Evolutionary conservation across 2,797 vertebrate species (phyloP).

Genomic region (Liasis olivaceus): DNA sequence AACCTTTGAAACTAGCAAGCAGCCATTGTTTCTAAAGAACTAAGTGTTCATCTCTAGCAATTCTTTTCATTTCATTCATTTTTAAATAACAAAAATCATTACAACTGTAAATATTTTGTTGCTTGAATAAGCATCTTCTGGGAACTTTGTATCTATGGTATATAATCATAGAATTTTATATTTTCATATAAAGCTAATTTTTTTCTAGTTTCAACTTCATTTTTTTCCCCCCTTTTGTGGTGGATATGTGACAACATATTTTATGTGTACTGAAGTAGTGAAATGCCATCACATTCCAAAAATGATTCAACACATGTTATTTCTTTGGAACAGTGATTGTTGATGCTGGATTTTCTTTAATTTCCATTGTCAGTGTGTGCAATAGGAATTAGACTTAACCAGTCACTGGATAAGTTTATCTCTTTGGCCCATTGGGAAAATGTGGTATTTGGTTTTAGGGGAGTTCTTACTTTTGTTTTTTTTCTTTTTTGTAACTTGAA

Average conservation of each 20-base stretch:
- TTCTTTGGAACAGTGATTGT: slow-evolving; percentile 88
- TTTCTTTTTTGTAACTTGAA: slow-evolving; percentile 88
- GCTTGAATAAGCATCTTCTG: slow-evolving; percentile 85
- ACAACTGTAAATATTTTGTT: slow-evolving; percentile 89
- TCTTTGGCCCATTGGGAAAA: slow-evolving; percentile 79
- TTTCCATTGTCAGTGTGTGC: slow-evolving; percentile 82
- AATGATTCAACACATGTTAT: slow-evolving; percentile 73
- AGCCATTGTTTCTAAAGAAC: slow-evolving; percentile 77
- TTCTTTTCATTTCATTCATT: slow-evolving; percentile 72
- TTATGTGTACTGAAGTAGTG: slow-evolving; percentile 80
- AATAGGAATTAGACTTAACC: slow-evolving; percentile 82
- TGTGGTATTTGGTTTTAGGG: slow-evolving; percentile 73
- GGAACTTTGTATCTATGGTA: slow-evolving; percentile 88
- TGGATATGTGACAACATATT: slow-evolving; percentile 78
- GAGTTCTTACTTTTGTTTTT: slow-evolving; percentile 62
- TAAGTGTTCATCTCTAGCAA: slow-evolving; percentile 66
- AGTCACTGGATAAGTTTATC: slow-evolving; percentile 81
- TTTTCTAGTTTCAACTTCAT: slow-evolving; percentile 84
- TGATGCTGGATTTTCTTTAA: slow-evolving; percentile 75
- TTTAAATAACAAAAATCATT: slow-evolving; percentile 76
- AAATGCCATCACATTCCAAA: slow-evolving; percentile 78
- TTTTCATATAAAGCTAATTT: slow-evolving; percentile 94
- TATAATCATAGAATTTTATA: slow-evolving; percentile 95
- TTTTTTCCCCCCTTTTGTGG: slow-evolving; percentile 73
- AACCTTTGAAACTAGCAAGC: slow-evolving; percentile 77